These are phyloP conservation scores for Rhabdophis nuchalis DNA, from an alignment of 2,797 vertebrate genomes.

Conservation along the genomic window DNA sequence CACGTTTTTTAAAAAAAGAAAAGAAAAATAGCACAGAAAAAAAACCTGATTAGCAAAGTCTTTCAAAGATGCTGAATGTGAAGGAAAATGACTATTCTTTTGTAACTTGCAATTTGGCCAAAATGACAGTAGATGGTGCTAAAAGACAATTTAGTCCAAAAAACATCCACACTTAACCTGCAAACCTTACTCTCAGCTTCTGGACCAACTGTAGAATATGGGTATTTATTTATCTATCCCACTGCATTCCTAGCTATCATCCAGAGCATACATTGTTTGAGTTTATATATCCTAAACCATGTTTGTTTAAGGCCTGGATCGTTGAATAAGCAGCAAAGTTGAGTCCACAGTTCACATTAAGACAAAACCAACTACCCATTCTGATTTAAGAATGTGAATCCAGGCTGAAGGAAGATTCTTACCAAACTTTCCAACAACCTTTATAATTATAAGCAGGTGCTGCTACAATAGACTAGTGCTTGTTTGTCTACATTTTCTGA, in stretches of 20 bases:
- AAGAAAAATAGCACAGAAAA: not conserved
- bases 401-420: not conserved
- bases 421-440: not conserved
- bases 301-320: not conserved
- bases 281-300: not conserved
- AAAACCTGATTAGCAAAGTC: not conserved
- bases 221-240: not conserved
- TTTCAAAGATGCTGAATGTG: not conserved
- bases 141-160: not conserved
- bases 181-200: not conserved
- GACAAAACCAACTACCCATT: not conserved
- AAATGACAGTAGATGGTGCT: conserved; percentile 16
- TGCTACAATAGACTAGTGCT: not conserved
- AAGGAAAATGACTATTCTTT: not conserved
- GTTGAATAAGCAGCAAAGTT: not conserved
- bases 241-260: not conserved
- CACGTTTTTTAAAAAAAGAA: not conserved
- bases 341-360: not conserved
- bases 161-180: not conserved
- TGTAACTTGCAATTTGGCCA: not conserved
- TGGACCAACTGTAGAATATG: not conserved
- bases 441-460: not conserved
- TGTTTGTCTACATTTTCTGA: not conserved
- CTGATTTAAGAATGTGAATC: not conserved
- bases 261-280: not conserved